Base-by-base conservation (phyloP, 2,888 invertebrate genomes). In the Drosophila kuntzei region DNA sequence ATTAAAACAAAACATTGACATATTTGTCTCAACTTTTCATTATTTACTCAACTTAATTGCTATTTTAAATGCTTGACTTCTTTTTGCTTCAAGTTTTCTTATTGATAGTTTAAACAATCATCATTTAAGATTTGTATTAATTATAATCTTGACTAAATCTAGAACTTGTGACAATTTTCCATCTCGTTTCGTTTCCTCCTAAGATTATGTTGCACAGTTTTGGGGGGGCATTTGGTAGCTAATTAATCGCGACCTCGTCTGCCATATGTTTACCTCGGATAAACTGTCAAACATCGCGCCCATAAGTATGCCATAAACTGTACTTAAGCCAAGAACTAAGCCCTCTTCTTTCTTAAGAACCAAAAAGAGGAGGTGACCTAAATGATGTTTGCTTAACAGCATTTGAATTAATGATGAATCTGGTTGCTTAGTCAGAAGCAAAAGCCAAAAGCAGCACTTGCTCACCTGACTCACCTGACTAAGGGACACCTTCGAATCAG, bases 371-470 rank as follows among this genome's bases (percentile, higher is more conserved):
- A 32, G 11, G 39, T 18, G 41, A 39, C 9, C 57, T 55, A 62
- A 79, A 71, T 77, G 68, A 71, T 76, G 79, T 74, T 71, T 70
- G 64, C 67, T 47, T 78, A 71, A 76, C 69, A 69, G 61, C 74
- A 74, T 74, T 82, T 80, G 83, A 67, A 80, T 86, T 69, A 78
- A 79, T 80, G 85, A 75, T 87, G 81, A 71, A 69, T 77, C 58
- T 43, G 60, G 60, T 63, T 68, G 79, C 73, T 72, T 69, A 60
- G 74, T 58, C 62, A 76, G 55, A 60, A 51, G 79, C 64, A 46
- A 59, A 16, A 63, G 63, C 66, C 25, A 41, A 41, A 41, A 11
- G 18, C 22, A 43, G 25, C 20, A 43, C 39, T 29, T 55, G 55
- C 11, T 54, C 65, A 58, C 41, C 11, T 54, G 72, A 58, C 41